Evolutionary conservation across 2,113 vertebrate genomes (phyloP), one percentile per base, ranked within the genome.

Genomic region (Festucalex cinctus): DNA sequence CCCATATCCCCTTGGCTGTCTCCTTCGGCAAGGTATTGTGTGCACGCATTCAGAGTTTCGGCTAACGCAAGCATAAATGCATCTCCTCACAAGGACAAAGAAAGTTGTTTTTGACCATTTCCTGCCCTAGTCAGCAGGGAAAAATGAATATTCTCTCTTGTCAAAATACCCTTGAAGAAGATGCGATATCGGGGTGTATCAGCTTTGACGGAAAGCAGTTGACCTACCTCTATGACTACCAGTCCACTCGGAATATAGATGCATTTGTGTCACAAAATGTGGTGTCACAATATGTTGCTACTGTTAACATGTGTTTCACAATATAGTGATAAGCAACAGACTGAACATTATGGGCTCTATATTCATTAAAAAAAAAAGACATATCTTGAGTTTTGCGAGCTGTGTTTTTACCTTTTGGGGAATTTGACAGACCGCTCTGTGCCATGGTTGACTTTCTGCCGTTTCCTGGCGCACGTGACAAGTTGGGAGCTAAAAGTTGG

Each of bases 31-130:
- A 74, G 63, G 63, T 70, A 16, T 59, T 32, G 54, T 28, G 26
- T 16, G 14, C 26, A 19, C 54, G 37, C 60, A 46, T 19, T 16
- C 43, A 46, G 39, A 41, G 39, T 41, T 41, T 41, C 17, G 43
- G 64, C 85, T 74, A 81, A 85, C 68, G 71, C 80, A 78, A 84
- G 86, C 86, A 87, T 68, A 88, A 85, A 84, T 70, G 62, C 76
- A 74, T 73, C 49, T 71, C 71, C 66, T 49, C 68, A 58, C 87
- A 88, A 88, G 83, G 84, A 90, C 87, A 83, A 77, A 86, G 69
- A 32, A n/a, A 37, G 64, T 78, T 81, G 79, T 86, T 83, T 81
- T 83, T 66, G 62, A 78, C 60, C 56, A 69, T 68, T 75, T 73
- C 66, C 70, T 74, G 78, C 77, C 81, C 68, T 79, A 62, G 72